These are phyloP conservation scores for Regulus satrapa DNA, from an alignment of 2,113 vertebrate genomes.

Conservation along the genomic window DNA sequence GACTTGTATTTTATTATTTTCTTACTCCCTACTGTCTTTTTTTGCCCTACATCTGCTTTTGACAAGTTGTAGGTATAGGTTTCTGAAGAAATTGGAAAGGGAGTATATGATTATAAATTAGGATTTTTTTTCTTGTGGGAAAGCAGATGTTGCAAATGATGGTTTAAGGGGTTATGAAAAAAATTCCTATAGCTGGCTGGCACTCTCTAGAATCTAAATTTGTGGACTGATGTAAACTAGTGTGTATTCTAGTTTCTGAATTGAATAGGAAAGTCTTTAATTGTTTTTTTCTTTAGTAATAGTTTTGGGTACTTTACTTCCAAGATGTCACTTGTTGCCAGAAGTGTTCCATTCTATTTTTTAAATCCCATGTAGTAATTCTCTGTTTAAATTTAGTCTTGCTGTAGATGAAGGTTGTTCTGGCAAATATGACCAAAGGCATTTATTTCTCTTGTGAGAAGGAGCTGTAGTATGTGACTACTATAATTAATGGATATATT, in stretches of 20 bases:
- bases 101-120: not conserved
- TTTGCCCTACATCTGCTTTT: not conserved
- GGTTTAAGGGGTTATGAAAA: not conserved
- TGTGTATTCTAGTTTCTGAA: not conserved
- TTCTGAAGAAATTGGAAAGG: not conserved
- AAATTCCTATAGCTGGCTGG: not conserved
- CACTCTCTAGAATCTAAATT: not conserved
- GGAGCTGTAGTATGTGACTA: not conserved
- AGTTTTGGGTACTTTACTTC: not conserved
- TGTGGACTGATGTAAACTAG: not conserved
- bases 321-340: not conserved
- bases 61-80: not conserved
- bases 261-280: conserved; percentile 5
- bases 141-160: conserved; percentile 15
- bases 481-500: conserved; percentile 38
- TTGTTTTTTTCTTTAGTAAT: not conserved
- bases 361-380: conserved; percentile 29
- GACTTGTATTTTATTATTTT: not conserved
- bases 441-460: conserved; percentile 39
- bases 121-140: not conserved
- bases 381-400: conserved; percentile 43
- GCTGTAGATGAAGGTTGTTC: conserved; percentile 7
- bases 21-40: not conserved
- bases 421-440: not conserved
- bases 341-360: conserved; percentile 3